Evolutionary conservation across 2,797 vertebrate species (phyloP), one percentile per base, ranked within the genome.

Genomic region (Allobates femoralis): DNA sequence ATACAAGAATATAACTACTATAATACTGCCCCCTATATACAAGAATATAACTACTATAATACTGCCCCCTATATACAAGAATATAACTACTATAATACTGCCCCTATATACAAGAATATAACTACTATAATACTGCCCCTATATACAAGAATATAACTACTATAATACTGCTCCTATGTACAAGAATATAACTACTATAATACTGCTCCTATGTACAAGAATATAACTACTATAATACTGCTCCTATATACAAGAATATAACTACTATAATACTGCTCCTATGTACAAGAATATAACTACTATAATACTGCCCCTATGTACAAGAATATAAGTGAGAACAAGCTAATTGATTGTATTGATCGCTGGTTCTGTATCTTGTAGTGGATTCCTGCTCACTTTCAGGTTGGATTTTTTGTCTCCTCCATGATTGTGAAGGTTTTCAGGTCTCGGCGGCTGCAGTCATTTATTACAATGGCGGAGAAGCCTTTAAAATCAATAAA

Each of bases 311-410:
- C 28, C 3, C 62, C 28, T 28, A 66, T 66, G 3, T 32, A 66
- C 62, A 18, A 66, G 14, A 32, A 30, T 66, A 66, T 66, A 66
- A 18, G n/a, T n/a, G n/a, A n/a, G n/a, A n/a, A n/a, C n/a, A n/a
- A n/a, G n/a, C n/a, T n/a, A n/a, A n/a, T n/a, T n/a, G n/a, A n/a
- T n/a, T n/a, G n/a, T n/a, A n/a, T n/a, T n/a, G n/a, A n/a, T n/a
- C n/a, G n/a, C n/a, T n/a, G n/a, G n/a, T n/a, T n/a, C n/a, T n/a
- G n/a, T n/a, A n/a, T n/a, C n/a, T n/a, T n/a, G n/a, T n/a, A n/a
- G n/a, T n/a, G 78, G 81, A 75, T 81, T 86, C 85, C 46, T 53
- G 55, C 23, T 56, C 53, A 46, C 41, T 46, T 75, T 51, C 23
- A n/a, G 34, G 8, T 34, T 7, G 15, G 15, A 37, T 41, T 85